These are phyloP conservation scores for Acrocephalus kingi DNA, from an alignment of 2,113 vertebrate genomes.

Conservation along the genomic window DNA sequence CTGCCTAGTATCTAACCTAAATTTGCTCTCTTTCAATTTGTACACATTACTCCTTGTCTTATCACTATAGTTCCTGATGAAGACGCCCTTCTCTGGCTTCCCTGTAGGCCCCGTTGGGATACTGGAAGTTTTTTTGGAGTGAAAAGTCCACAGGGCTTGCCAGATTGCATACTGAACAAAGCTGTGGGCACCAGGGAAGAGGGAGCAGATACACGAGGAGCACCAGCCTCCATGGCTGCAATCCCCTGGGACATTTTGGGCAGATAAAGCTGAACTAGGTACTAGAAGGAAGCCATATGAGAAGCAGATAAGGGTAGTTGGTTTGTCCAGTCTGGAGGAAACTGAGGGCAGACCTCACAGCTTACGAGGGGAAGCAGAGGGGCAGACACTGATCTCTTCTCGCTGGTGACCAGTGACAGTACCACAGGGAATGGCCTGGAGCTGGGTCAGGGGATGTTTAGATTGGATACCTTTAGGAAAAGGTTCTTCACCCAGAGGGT, in stretches of 20 bases:
- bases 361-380: neutral
- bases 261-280: neutral
- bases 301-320: neutral
- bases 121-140: accelerated
- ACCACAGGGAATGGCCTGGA: neutral
- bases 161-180: neutral
- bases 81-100: neutral
- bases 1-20: neutral
- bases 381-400: neutral
- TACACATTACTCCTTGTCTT: neutral
- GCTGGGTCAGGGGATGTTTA: neutral
- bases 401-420: neutral
- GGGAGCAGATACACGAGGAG: accelerated
- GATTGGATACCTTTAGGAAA: neutral
- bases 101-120: accelerated
- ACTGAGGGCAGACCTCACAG: neutral
- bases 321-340: neutral
- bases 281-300: neutral
- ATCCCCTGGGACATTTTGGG: neutral
- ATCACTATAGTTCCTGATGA: neutral
- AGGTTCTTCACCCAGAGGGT: neutral
- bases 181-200: accelerated
- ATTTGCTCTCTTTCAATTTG: neutral
- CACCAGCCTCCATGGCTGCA: neutral
- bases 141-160: neutral